Evolutionary conservation across 2,888 invertebrate species (phyloP).

Genomic region (Drosophila rubida): DNA sequence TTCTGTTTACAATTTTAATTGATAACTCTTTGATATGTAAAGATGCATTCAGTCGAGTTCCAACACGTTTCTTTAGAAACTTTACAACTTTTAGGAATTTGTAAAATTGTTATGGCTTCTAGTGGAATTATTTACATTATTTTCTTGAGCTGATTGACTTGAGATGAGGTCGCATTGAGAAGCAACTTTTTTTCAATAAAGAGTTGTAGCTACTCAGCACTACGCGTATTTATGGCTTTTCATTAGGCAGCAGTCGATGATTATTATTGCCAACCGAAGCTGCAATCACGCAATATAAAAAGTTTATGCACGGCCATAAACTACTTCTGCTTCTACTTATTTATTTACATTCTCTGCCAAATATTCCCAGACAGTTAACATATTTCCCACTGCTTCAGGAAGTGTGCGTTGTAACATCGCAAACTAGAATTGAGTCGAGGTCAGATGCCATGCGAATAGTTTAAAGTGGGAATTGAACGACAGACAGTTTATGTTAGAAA

Average conservation of each 20-base stretch:
- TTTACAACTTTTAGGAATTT: not conserved
- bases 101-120: not conserved
- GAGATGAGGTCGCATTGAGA: not conserved
- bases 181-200: not conserved
- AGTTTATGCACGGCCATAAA: not conserved
- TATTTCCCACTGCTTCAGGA: too few relatives aligned
- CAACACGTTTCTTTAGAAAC: not conserved
- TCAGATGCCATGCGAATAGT: too few relatives aligned
- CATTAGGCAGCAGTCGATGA: not conserved
- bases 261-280: not conserved
- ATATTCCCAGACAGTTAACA: too few relatives aligned
- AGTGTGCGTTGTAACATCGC: too few relatives aligned
- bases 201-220: not conserved
- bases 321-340: not conserved
- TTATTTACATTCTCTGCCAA: not conserved
- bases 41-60: not conserved
- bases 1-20: conserved; percentile 60
- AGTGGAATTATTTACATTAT: not conserved
- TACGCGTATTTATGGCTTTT: not conserved
- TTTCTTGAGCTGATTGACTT: not conserved
- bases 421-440: too few relatives aligned
- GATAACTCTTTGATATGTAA: conserved; percentile 17
- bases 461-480: not conserved
- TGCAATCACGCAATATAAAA: not conserved
- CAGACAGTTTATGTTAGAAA: not conserved